phyloP scores from a whole-genome alignment of 2,113 vertebrate genomes.

The Pitta sordida region DNA sequence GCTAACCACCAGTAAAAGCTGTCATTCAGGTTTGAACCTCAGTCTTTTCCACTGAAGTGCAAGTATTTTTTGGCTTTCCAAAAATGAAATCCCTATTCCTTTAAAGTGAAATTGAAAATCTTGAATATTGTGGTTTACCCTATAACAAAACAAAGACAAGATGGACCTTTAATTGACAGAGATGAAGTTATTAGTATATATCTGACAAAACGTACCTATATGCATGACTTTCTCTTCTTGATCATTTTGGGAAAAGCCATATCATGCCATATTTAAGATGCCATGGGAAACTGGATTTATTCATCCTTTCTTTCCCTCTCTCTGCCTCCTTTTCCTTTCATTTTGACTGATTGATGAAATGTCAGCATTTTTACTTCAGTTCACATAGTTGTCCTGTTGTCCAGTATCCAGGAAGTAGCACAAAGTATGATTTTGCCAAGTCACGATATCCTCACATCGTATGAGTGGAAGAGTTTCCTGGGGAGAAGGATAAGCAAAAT shows the following conservation, averaged over 20 bases:
- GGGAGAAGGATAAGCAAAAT: conserved; percentile 75
- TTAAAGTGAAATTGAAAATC: neutral
- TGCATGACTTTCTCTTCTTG: neutral
- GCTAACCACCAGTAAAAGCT: neutral
- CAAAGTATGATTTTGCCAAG: conserved; percentile 55
- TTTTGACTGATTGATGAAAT: conserved; percentile 15
- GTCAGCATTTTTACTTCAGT: conserved; percentile 36
- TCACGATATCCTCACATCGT: conserved; percentile 64
- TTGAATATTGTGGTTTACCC: neutral
- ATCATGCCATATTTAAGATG: neutral
- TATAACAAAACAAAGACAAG: neutral
- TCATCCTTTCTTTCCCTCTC: neutral
- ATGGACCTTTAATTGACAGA: neutral
- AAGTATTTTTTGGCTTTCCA: neutral
- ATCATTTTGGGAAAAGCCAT: neutral
- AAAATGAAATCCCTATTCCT: neutral
- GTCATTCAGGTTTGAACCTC: neutral
- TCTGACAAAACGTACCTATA: neutral
- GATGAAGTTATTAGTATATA: neutral
- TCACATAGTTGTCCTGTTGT: conserved; percentile 55
- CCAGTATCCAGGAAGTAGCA: conserved; percentile 65
- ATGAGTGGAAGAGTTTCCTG: conserved; percentile 75
- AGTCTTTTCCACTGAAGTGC: neutral
- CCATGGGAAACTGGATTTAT: neutral
- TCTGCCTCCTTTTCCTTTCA: neutral